Evolutionary conservation across 2,888 invertebrate genomes (phyloP).

Genomic region (Cacoxenus indagator): DNA sequence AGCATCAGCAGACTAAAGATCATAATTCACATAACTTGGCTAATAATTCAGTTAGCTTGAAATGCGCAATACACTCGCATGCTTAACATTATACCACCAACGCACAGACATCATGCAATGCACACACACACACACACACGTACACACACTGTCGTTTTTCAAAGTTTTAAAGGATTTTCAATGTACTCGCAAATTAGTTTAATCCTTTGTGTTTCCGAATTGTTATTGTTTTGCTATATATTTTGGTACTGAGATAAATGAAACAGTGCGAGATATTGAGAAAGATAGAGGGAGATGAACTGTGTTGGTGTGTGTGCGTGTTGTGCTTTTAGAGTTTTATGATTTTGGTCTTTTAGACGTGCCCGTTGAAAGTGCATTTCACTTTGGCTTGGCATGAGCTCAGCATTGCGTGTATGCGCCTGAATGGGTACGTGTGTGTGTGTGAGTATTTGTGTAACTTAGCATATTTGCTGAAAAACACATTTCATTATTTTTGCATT

Average conservation of each 20-base stretch:
- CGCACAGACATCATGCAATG: too few species aligned
- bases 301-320: background rate
- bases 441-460: background rate
- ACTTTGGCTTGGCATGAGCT: conserved; percentile 22
- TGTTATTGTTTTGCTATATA: conserved; percentile 26
- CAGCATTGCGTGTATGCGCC: conserved; percentile 15
- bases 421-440: background rate
- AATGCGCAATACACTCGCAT: conserved; percentile 50
- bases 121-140: conserved; percentile 13
- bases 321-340: conserved; percentile 19
- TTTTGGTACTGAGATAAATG: background rate
- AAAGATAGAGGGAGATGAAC: background rate
- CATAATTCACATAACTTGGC: conserved; percentile 61
- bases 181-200: conserved; percentile 58
- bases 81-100: too few species aligned
- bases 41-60: conserved; percentile 62
- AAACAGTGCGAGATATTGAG: background rate
- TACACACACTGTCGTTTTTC: background rate
- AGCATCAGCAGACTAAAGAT: conserved; percentile 55
- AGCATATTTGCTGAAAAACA: conserved; percentile 11
- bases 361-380: conserved; percentile 32
- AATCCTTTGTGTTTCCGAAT: conserved; percentile 40
- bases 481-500: conserved; percentile 18
- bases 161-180: conserved; percentile 54
- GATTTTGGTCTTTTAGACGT: conserved; percentile 21